Evolutionary conservation across 2,888 invertebrate genomes (phyloP).

Genomic region (Salticus scenicus): DNA sequence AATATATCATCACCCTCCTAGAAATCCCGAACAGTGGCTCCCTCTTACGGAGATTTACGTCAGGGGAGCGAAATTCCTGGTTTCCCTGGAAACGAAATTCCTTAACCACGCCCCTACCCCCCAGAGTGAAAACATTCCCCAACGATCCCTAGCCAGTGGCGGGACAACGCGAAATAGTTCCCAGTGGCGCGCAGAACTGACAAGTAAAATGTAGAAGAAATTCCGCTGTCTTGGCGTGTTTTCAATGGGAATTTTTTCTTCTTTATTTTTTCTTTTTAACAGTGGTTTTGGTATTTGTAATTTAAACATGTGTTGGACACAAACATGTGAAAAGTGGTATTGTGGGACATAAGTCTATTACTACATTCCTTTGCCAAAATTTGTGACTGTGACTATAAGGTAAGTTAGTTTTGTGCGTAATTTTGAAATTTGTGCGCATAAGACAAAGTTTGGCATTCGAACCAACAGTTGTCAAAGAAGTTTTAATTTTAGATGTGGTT

Average conservation of each 20-base stretch:
- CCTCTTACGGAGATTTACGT: slow-evolving; percentile 3
- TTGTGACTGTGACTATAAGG: too few relatives aligned
- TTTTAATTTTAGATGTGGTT: too few relatives aligned
- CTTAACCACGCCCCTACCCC: slow-evolving; percentile 7
- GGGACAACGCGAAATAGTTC: slow-evolving; percentile 1
- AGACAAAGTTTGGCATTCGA: too few relatives aligned
- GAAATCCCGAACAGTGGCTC: not conserved
- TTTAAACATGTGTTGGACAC: not conserved
- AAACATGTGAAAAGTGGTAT: not conserved
- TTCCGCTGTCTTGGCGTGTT: too few relatives aligned
- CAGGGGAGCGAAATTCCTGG: not conserved
- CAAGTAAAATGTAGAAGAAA: not conserved
- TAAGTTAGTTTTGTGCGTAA: too few relatives aligned
- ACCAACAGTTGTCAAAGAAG: too few relatives aligned
- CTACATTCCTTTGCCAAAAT: too few relatives aligned
- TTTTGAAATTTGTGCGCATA: too few relatives aligned
- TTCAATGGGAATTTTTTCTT: not conserved
- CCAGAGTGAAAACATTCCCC: slow-evolving; percentile 6
- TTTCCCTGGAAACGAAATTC: not conserved
- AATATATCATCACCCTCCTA: not conserved
- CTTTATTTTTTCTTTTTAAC: not conserved
- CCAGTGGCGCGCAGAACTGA: not conserved
- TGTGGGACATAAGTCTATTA: too few relatives aligned
- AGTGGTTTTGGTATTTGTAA: not conserved
- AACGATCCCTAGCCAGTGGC: slow-evolving; percentile 5